Percentiles rank a stretch among this genome's conserved stretches.
These are phyloP conservation scores for Nemapogon koenigi DNA, from an alignment of 2,888 invertebrate species.

Conservation along the genomic window DNA sequence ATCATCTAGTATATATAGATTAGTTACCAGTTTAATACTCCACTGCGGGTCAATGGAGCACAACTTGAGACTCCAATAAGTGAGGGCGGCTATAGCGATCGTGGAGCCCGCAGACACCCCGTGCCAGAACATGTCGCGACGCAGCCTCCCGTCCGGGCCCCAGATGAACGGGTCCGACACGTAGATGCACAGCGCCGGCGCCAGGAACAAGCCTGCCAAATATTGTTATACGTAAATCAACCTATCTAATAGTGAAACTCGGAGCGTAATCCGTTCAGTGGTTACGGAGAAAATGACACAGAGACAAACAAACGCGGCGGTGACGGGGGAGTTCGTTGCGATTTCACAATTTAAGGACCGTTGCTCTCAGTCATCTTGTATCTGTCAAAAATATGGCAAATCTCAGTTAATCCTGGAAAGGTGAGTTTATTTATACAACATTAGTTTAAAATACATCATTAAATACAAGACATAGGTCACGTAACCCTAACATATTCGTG, in stretches of 20 bases:
- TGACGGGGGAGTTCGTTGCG: too few species aligned
- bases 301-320: too few species aligned
- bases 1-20: background rate
- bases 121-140: conserved; percentile 22
- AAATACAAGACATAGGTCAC: too few species aligned
- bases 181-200: conserved; percentile 44
- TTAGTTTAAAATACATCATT: too few species aligned
- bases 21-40: conserved; percentile 65
- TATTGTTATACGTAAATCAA: background rate
- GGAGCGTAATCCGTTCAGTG: too few species aligned
- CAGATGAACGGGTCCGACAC: conserved; percentile 44
- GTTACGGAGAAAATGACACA: too few species aligned
- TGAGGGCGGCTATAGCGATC: conserved; percentile 22
- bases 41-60: conserved; percentile 68
- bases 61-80: conserved; percentile 35
- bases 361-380: too few species aligned
- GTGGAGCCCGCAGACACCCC: conserved; percentile 18
- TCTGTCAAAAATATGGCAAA: too few species aligned
- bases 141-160: conserved; percentile 23
- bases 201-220: conserved; percentile 32
- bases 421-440: too few species aligned
- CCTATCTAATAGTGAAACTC: background rate
- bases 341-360: too few species aligned
- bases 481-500: too few species aligned
- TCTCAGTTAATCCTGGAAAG: too few species aligned